Evolutionary conservation across 30 jellyfish, hydroid and myxozoan genomes (phyloP).

Genomic region (Turritopsis rubra): DNA sequence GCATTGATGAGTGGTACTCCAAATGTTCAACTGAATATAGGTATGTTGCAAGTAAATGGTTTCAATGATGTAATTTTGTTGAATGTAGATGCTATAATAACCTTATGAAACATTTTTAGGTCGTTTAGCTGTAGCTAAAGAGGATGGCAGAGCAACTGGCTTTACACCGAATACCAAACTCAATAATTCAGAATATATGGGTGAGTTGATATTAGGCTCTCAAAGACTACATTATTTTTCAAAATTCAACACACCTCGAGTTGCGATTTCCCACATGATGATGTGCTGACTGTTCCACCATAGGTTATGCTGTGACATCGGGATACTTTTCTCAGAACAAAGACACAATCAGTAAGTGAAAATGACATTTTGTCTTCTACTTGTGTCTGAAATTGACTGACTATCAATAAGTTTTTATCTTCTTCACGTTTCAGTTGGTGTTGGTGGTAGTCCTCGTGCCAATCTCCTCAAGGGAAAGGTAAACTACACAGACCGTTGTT

Average conservation of each 20-base stretch:
- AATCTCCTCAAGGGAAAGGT: constrained; percentile 46
- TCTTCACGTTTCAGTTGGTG: constrained; percentile 28
- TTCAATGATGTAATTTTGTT: background rate
- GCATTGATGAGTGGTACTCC: constrained; percentile 22
- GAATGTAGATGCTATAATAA: background rate
- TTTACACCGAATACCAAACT: background rate
- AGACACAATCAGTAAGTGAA: constrained; percentile 8
- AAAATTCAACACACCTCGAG: background rate
- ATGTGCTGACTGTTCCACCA: background rate
- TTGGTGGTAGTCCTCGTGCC: constrained; percentile 73
- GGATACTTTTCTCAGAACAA: constrained; percentile 7
- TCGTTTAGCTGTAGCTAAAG: constrained; percentile 14
- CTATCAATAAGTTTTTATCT: background rate
- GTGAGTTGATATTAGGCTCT: background rate
- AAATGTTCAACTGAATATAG: constrained; percentile 19
- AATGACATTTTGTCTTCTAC: background rate
- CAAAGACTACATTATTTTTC: background rate
- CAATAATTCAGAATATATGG: constrained; percentile 21
- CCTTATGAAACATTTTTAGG: background rate
- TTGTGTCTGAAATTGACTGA: background rate
- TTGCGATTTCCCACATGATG: too few relatives aligned
- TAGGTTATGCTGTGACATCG: constrained; percentile 25
- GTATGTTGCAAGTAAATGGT: constrained; percentile 1
- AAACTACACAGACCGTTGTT: too few relatives aligned
- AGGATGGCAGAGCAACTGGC: constrained; percentile 5